Percentiles rank a stretch among this genome's conserved stretches.
These are phyloP conservation scores for Urosaurus nigricauda DNA, from an alignment of 2,797 vertebrate genomes.

Conservation along the genomic window DNA sequence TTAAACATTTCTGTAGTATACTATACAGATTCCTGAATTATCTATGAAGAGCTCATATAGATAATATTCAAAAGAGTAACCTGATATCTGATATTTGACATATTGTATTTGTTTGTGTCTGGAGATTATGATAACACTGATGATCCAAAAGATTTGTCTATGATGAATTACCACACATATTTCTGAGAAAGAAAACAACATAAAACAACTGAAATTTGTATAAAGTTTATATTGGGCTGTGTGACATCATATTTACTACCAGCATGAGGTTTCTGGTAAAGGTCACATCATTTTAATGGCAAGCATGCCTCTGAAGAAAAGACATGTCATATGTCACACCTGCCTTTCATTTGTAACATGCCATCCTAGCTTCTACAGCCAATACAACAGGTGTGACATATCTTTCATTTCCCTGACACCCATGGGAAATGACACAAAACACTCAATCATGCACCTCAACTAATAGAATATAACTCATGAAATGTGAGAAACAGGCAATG, in stretches of 20 bases:
- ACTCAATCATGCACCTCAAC: conserved; percentile 32
- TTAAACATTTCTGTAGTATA: background rate
- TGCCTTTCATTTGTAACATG: conserved; percentile 51
- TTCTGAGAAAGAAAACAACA: background rate
- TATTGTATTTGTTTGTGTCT: background rate
- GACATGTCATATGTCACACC: conserved; percentile 37
- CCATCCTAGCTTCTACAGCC: conserved; percentile 31
- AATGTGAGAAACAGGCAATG: background rate
- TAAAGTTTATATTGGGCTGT: conserved; percentile 28
- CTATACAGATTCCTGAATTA: conserved; percentile 4
- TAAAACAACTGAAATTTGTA: conserved; percentile 8
- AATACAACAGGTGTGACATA: conserved; percentile 36
- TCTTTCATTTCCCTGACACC: conserved; percentile 41
- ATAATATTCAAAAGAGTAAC: conserved; percentile 6
- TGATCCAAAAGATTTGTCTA: background rate
- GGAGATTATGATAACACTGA: background rate
- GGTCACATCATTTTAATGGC: conserved; percentile 30
- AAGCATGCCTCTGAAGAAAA: conserved; percentile 25
- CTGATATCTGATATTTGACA: background rate
- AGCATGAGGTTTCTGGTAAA: background rate
- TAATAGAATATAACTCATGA: conserved; percentile 2
- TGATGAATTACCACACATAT: conserved; percentile 19
- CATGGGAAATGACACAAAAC: conserved; percentile 35
- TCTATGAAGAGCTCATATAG: background rate
- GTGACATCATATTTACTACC: background rate